Conservation (phyloP, 2,113 vertebrate genomes). For the Chamaea fasciata region DNA sequence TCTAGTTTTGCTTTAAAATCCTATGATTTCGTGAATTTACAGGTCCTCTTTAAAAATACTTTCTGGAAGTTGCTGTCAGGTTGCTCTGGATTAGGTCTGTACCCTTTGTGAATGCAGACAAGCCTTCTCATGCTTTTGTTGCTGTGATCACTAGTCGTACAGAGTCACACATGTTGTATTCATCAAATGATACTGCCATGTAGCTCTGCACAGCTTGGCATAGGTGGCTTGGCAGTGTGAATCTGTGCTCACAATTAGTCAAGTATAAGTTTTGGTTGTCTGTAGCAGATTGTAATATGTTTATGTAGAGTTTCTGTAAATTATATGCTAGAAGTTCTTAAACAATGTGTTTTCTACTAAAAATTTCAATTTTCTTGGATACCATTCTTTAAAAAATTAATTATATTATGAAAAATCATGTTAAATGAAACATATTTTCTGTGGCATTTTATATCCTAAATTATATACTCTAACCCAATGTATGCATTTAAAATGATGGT, state of each 20-base stretch:
- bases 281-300: neutral
- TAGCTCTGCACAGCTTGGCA: neutral
- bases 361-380: neutral
- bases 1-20: neutral
- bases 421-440: neutral
- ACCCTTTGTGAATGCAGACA: neutral
- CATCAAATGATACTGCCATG: accelerated
- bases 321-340: neutral
- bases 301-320: neutral
- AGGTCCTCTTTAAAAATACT: neutral
- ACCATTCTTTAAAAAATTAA: neutral
- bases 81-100: neutral
- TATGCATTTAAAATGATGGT: neutral
- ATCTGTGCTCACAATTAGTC: neutral
- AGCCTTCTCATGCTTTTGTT: neutral
- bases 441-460: neutral
- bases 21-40: neutral
- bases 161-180: neutral
- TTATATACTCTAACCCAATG: neutral
- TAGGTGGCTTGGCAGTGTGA: neutral
- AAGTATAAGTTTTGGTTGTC: neutral
- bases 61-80: neutral
- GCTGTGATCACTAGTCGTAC: neutral
- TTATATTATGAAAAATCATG: neutral
- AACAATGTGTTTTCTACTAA: neutral